Conservation (phyloP, 2,113 vertebrate species). For the Clinocottus analis region DNA sequence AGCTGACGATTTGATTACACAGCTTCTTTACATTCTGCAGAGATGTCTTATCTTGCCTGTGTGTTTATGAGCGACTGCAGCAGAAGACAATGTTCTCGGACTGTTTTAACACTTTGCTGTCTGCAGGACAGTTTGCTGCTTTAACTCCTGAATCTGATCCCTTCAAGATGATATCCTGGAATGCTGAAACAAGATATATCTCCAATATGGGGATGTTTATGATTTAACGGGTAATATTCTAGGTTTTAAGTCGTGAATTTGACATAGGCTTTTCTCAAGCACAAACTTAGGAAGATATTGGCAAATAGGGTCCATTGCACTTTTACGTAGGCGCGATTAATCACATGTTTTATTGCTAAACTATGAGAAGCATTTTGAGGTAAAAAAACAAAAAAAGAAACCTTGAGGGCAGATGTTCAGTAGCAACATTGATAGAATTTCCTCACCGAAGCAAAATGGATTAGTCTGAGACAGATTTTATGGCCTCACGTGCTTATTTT, state of each 20-base stretch:
- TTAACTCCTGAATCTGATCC: neutral
- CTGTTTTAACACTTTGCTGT: slow-evolving; percentile 20
- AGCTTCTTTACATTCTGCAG: slow-evolving; percentile 49
- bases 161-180: neutral
- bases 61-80: slow-evolving; percentile 59
- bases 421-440: slow-evolving; percentile 8
- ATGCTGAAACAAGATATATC: neutral
- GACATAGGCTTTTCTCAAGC: neutral
- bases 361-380: slow-evolving; percentile 1
- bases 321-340: neutral
- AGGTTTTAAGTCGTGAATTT: neutral
- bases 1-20: slow-evolving; percentile 57
- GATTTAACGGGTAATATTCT: neutral
- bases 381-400: neutral
- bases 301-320: neutral
- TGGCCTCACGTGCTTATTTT: slow-evolving; percentile 30
- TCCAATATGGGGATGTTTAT: neutral
- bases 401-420: slow-evolving; percentile 3
- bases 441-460: slow-evolving; percentile 9
- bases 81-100: slow-evolving; percentile 38
- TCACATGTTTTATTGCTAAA: neutral
- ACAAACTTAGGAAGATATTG: neutral
- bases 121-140: slow-evolving; percentile 4
- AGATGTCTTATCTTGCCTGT: slow-evolving; percentile 50
- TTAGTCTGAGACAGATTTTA: slow-evolving; percentile 11